Conservation (phyloP, 1,140 invertebrate species). For the Calephelis nemesis region DNA sequence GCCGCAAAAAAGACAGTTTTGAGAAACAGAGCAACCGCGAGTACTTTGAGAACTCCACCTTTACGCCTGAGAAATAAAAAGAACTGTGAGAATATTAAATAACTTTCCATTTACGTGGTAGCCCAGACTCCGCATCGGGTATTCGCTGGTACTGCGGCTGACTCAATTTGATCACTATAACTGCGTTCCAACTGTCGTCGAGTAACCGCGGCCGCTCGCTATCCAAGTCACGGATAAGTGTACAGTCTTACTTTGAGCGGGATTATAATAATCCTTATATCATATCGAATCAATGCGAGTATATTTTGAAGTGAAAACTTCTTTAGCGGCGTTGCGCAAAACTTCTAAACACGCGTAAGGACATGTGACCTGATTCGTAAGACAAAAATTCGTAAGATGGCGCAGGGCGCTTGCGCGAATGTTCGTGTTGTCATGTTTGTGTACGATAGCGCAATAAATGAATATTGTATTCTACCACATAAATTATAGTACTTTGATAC, state of each 20-base stretch:
- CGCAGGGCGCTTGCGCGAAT: no score
- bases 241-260: slow-evolving; percentile 37
- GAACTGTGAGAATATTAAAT: slow-evolving; percentile 38
- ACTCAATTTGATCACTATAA: slow-evolving; percentile 75
- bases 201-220: slow-evolving; percentile 56
- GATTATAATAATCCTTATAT: background rate
- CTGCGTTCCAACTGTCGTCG: slow-evolving; percentile 71
- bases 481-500: no score
- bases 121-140: slow-evolving; percentile 35
- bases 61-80: slow-evolving; percentile 28
- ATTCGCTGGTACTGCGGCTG: slow-evolving; percentile 48
- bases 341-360: no score
- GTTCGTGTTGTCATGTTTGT: no score
- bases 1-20: background rate
- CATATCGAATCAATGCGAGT: no score
- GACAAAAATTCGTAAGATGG: no score
- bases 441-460: no score
- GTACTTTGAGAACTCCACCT: slow-evolving; percentile 29
- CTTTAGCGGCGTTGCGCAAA: no score
- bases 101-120: slow-evolving; percentile 36
- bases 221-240: slow-evolving; percentile 60
- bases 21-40: background rate
- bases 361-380: no score
- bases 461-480: no score
- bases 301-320: no score